Conservation (phyloP, 2,888 invertebrate genomes). For the Acanthosoma haemorrhoidale region DNA sequence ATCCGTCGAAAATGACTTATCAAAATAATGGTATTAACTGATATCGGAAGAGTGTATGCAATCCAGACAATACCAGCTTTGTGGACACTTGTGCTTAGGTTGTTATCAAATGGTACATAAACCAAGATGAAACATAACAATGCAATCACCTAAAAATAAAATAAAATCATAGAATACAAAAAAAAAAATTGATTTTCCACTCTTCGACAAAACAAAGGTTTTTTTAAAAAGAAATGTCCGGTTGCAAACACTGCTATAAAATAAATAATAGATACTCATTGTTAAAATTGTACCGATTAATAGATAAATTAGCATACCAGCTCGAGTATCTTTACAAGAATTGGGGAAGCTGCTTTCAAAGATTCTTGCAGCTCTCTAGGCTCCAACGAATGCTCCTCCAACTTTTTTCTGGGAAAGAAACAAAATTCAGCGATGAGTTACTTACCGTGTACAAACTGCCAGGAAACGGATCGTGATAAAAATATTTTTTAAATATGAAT, state of each 20-base stretch:
- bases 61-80: conserved; percentile 63
- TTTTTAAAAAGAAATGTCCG: neutral
- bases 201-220: neutral
- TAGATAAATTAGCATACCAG: conserved; percentile 52
- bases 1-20: conserved; percentile 58
- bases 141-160: conserved; percentile 38
- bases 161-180: neutral
- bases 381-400: conserved; percentile 30
- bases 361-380: conserved; percentile 33
- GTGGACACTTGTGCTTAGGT: conserved; percentile 53
- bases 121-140: conserved; percentile 56
- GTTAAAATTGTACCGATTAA: too few species aligned
- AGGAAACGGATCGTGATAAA: too few species aligned
- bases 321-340: conserved; percentile 57
- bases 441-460: too few species aligned
- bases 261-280: too few species aligned
- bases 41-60: conserved; percentile 59
- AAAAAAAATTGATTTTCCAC: too few species aligned
- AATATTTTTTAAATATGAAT: too few species aligned
- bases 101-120: conserved; percentile 57
- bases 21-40: conserved; percentile 59
- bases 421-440: neutral
- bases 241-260: too few species aligned
- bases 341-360: conserved; percentile 48
- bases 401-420: conserved; percentile 30